These are phyloP conservation scores for Hirtodrosophila confusa DNA, from an alignment of 2,888 invertebrate species.

Conservation along the genomic window DNA sequence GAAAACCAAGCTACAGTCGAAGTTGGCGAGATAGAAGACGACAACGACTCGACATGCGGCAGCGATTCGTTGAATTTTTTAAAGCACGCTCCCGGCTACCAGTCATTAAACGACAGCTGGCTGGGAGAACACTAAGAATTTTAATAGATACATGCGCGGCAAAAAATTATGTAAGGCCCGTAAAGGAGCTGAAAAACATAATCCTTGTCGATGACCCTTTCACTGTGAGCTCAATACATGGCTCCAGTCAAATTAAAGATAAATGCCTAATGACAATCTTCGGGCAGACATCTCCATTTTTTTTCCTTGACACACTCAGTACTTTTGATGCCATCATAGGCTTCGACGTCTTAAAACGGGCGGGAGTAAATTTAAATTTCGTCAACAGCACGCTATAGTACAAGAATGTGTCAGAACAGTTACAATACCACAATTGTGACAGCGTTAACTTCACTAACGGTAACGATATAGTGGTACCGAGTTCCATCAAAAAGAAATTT, in stretches of 20 bases:
- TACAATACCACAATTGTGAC: too few species aligned
- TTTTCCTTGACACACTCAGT: too few species aligned
- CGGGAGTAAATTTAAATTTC: too few species aligned
- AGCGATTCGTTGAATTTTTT: slow-evolving; percentile 1
- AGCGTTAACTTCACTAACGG: too few species aligned
- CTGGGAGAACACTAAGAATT: neutral
- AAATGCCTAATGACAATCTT: too few species aligned
- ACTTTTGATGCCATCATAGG: too few species aligned
- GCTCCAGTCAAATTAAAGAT: neutral
- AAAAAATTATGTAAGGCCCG: neutral
- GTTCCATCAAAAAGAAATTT: too few species aligned
- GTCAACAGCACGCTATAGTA: too few species aligned
- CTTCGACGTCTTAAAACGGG: neutral
- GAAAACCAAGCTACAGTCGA: neutral
- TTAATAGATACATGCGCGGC: neutral
- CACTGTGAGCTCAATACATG: too few species aligned
- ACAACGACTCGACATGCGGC: neutral
- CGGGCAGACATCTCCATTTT: too few species aligned
- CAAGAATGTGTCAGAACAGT: too few species aligned
- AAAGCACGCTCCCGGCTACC: neutral
- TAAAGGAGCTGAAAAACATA: slow-evolving; percentile 1
- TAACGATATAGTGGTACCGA: too few species aligned
- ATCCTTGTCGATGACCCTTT: slow-evolving; percentile 2
- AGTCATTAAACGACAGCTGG: slow-evolving; percentile 1
- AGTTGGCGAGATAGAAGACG: slow-evolving; percentile 1